A percentile compares a stretch with the other conserved stretches of the same genome.
Evolutionary conservation across 2,797 vertebrate species (phyloP).

Genomic region (Molossus molossus): DNA sequence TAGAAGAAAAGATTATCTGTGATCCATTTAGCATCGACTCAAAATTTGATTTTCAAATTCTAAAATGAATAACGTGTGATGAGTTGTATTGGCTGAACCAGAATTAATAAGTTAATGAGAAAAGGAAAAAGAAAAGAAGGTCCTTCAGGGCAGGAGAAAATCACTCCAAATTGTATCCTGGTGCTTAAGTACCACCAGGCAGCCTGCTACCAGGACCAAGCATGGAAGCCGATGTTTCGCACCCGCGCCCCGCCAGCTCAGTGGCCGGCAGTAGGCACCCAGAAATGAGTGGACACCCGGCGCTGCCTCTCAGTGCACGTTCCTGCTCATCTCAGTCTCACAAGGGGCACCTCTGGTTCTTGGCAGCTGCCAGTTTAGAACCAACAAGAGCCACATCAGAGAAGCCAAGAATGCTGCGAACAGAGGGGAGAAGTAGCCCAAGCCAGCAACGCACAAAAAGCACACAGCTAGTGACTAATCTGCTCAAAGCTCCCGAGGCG

Average conservation of each 20-base stretch:
- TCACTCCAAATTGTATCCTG: slow-evolving; percentile 56
- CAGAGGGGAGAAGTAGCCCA: background rate
- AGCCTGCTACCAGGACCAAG: background rate
- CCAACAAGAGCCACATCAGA: background rate
- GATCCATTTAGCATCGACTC: slow-evolving; percentile 73
- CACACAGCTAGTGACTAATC: background rate
- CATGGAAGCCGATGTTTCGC: background rate
- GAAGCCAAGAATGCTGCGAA: slow-evolving; percentile 4
- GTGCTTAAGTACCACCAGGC: slow-evolving; percentile 32
- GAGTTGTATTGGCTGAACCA: slow-evolving; percentile 68
- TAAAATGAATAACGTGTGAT: slow-evolving; percentile 74
- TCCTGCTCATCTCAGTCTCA: slow-evolving; percentile 11
- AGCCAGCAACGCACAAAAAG: background rate
- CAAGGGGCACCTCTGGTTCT: background rate
- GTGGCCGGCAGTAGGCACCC: background rate
- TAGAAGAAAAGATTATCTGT: slow-evolving; percentile 46
- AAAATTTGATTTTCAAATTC: slow-evolving; percentile 80
- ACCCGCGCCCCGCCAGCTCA: background rate
- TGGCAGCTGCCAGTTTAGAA: slow-evolving; percentile 1
- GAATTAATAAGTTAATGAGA: slow-evolving; percentile 65
- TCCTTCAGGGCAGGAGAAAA: background rate
- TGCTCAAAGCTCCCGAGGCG: background rate
- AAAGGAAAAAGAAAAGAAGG: background rate
- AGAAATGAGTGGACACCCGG: background rate
- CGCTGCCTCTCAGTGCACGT: background rate